Percentiles rank a stretch among this genome's conserved stretches.
Evolutionary conservation across 2,797 vertebrate species (phyloP).

Genomic region (Silurus lanzhouensis): DNA sequence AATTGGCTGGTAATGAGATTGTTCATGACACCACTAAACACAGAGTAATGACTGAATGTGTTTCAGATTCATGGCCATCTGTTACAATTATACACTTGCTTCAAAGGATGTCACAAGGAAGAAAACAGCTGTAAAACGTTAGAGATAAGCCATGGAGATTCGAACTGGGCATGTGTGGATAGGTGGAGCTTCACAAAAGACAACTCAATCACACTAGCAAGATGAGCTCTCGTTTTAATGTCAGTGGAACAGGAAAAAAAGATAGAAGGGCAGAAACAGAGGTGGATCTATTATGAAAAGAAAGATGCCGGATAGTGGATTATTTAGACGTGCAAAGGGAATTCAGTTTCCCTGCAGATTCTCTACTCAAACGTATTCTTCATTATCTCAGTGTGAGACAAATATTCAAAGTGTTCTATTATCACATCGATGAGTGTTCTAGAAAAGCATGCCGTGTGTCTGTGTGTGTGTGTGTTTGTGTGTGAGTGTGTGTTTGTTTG

Average conservation of each 20-base stretch:
- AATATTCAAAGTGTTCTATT: slow-evolving; percentile 12
- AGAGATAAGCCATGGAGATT: neutral
- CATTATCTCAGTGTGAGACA: slow-evolving; percentile 34
- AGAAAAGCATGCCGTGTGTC: neutral
- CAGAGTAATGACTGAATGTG: slow-evolving; percentile 21
- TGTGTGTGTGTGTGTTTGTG: neutral
- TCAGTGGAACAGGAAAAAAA: slow-evolving; percentile 5
- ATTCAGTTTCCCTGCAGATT: slow-evolving; percentile 33
- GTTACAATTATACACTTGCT: slow-evolving; percentile 13
- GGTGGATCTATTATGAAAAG: neutral
- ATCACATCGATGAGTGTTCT: slow-evolving; percentile 1
- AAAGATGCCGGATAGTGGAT: slow-evolving; percentile 18
- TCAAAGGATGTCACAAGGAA: slow-evolving; percentile 7
- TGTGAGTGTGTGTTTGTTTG: neutral
- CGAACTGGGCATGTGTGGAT: too few species aligned
- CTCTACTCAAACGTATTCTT: slow-evolving; percentile 48
- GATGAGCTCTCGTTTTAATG: neutral
- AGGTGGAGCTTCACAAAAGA: slow-evolving; percentile 11
- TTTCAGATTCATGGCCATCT: slow-evolving; percentile 41
- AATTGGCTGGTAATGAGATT: slow-evolving; percentile 41
- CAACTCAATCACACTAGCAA: neutral
- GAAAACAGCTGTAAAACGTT: slow-evolving; percentile 6
- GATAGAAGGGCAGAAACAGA: slow-evolving; percentile 28
- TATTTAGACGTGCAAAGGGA: slow-evolving; percentile 32
- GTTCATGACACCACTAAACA: slow-evolving; percentile 37